These are phyloP conservation scores for Aepyceros melampus DNA, from an alignment of 2,113 vertebrate genomes.

Conservation along the genomic window DNA sequence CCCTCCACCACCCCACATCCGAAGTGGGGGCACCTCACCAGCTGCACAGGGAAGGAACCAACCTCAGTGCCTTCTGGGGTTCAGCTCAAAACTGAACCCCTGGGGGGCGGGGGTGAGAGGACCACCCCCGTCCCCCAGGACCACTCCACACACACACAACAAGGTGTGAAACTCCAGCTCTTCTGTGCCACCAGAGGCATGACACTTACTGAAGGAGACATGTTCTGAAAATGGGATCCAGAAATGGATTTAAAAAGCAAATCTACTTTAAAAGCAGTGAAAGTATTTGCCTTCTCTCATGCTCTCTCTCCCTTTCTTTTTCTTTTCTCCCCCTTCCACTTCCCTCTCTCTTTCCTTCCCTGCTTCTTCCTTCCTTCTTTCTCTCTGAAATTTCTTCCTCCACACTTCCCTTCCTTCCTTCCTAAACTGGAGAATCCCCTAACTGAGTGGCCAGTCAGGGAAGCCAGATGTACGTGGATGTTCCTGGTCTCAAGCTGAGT, in stretches of 20 bases:
- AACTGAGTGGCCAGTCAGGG: neutral
- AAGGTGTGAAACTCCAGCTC: neutral
- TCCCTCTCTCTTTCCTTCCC: neutral
- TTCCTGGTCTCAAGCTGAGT: neutral
- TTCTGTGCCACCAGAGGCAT: neutral
- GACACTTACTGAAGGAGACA: neutral
- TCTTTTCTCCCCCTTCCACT: neutral
- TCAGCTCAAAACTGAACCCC: neutral
- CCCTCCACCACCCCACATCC: accelerated
- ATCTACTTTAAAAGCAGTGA: neutral
- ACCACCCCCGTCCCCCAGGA: neutral
- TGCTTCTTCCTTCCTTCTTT: neutral
- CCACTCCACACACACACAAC: neutral
- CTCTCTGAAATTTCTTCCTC: neutral
- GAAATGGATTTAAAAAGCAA: neutral
- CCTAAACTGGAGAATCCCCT: neutral
- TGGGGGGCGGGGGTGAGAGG: no score
- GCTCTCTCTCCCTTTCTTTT: neutral
- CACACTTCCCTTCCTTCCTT: neutral
- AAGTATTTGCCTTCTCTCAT: neutral
- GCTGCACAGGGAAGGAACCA: neutral
- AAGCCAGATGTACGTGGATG: neutral
- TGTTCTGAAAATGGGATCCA: neutral
- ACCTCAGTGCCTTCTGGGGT: neutral
- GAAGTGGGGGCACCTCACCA: neutral